Percentiles rank a stretch among this genome's conserved stretches.
Evolutionary conservation across 2,888 invertebrate species (phyloP).

Genomic region (Pimpla rufipes): DNA sequence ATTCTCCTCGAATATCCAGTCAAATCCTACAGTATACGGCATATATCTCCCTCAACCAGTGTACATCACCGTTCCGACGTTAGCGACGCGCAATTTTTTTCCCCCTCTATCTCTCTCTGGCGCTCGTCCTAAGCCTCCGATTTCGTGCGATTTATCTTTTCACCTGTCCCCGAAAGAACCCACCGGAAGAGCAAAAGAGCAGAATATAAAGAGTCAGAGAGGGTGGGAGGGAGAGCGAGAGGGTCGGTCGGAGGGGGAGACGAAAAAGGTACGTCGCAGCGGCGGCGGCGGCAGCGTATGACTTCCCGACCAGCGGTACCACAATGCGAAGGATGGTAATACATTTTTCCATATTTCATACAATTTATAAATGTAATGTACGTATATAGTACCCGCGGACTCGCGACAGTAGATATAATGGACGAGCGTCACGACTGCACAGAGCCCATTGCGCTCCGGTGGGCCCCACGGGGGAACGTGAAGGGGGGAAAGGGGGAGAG

Average conservation of each 20-base stretch:
- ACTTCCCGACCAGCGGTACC: constrained; percentile 14
- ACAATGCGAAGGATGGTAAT: constrained; percentile 56
- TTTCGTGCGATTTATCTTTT: constrained; percentile 12
- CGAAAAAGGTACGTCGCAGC: constrained; percentile 3
- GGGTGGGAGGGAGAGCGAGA: not conserved
- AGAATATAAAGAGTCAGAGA: constrained; percentile 13
- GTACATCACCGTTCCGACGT: not conserved
- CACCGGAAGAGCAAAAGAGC: not conserved
- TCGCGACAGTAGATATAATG: constrained; percentile 66
- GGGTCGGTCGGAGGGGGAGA: not conserved
- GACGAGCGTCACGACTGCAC: constrained; percentile 57
- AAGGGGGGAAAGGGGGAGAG: not conserved
- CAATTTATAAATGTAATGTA: constrained; percentile 66
- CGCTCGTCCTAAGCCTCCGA: constrained; percentile 1
- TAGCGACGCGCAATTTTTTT: not conserved
- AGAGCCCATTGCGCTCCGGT: constrained; percentile 16
- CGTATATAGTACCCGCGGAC: constrained; percentile 28
- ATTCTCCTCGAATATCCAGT: too few relatives aligned
- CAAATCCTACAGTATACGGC: not conserved
- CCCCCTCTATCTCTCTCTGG: not conserved
- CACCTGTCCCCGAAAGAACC: constrained; percentile 5
- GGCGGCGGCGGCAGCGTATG: constrained; percentile 4
- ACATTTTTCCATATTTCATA: constrained; percentile 68
- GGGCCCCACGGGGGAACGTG: constrained; percentile 28
- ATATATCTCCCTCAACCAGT: not conserved